phyloP scores from a whole-genome alignment of 2,113 vertebrate species.

The Anarhynchus alexandrinus region DNA sequence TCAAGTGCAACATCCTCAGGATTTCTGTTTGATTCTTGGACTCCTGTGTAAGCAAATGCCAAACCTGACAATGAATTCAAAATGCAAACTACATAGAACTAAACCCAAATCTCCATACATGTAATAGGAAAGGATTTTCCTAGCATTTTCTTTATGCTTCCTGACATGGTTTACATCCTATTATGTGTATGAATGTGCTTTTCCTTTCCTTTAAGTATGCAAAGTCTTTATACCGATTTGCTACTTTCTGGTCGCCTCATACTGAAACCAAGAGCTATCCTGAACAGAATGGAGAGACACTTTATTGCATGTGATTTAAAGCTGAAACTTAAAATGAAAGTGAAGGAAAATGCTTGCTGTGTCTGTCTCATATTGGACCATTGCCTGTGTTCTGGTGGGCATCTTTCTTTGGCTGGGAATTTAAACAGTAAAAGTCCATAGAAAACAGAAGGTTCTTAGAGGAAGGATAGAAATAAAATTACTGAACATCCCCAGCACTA shows the following conservation, averaged over 20 bases:
- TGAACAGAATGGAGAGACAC: neutral
- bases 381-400: neutral
- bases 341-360: neutral
- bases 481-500: neutral
- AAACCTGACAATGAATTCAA: neutral
- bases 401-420: neutral
- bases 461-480: neutral
- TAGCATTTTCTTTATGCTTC: neutral
- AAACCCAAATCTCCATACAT: neutral
- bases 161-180: neutral
- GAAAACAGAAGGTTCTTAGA: neutral
- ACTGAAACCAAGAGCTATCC: neutral
- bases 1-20: neutral
- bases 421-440: neutral
- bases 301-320: neutral
- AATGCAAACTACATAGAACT: neutral
- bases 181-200: neutral
- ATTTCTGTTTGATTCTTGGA: constrained; percentile 7
- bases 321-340: neutral
- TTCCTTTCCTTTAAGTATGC: neutral
- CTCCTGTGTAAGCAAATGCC: neutral
- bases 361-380: neutral
- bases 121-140: constrained; percentile 21
- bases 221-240: neutral
- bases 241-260: neutral